phyloP scores from a whole-genome alignment of 2,797 vertebrate species.

The Stomatorhinus walkeri region DNA sequence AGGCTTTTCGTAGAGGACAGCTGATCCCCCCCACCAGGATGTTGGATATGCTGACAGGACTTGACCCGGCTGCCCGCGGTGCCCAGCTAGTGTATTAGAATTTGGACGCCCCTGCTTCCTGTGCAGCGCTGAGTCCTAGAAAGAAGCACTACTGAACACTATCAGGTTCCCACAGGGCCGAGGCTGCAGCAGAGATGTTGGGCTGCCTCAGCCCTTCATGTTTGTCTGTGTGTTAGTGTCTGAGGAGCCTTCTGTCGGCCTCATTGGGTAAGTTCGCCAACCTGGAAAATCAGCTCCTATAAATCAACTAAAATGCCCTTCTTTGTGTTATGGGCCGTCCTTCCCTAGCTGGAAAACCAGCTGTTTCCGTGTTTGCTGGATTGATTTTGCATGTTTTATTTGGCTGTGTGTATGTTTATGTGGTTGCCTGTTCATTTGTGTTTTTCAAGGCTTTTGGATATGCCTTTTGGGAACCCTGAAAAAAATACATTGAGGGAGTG shows the following conservation, averaged over 20 bases:
- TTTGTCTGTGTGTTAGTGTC: neutral
- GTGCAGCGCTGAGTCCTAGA: neutral
- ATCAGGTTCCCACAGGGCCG: neutral
- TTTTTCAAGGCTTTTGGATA: neutral
- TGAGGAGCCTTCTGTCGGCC: neutral
- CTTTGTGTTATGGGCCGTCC: neutral
- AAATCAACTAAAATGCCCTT: constrained; percentile 21
- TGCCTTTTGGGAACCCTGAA: neutral
- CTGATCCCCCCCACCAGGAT: neutral
- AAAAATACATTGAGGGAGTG: neutral
- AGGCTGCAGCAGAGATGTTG: neutral
- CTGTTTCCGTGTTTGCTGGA: neutral
- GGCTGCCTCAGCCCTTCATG: neutral
- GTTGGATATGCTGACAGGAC: neutral
- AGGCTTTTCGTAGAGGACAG: neutral
- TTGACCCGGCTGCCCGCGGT: neutral
- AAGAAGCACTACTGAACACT: neutral
- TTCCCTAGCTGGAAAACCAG: neutral
- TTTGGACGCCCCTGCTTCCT: neutral
- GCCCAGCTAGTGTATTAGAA: neutral
- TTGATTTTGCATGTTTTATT: neutral
- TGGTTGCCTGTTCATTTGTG: neutral
- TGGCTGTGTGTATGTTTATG: neutral
- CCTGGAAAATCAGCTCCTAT: neutral
- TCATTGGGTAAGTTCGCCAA: constrained; percentile 23